Base-by-base conservation (phyloP, 2,797 vertebrate genomes). In the Distichodus sexfasciatus region DNA sequence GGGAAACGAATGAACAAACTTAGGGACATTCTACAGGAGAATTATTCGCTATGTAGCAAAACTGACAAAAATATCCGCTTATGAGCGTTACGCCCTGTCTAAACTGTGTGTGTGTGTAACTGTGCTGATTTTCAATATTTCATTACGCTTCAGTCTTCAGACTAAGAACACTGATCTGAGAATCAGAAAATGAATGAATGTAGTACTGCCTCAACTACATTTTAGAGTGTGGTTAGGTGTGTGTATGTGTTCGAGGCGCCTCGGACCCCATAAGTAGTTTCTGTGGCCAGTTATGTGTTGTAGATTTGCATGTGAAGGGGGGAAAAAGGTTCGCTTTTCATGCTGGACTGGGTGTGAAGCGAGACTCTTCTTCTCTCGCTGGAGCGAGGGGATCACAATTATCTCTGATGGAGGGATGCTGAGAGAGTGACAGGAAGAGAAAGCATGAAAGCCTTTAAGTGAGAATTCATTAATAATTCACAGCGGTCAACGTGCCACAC, bases 301-400 rank as follows among this genome's bases (percentile, higher is more conserved):
- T 58, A 73, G 47, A 87, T 90, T 90, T 88, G 82, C 87, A 88
- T 86, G 85, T 88, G 82, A 86, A 87, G 84, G 80, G 84, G 80
- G 76, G 74, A 79, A 85, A 76, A 78, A 28, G 78, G 71, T 82
- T 63, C 10, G 77, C 86, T 71, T 85, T 84, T 83, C 62, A 55
- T 55, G 38, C 72, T 67, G 65, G 41, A 61, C 71, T 71, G 71
- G 54, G 64, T 76, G 80, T 84, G 81, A 87, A 87, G 76, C 31
- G 61, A 84, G 82, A 58, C 54, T 36, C 46, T 7, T 9, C 59
- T 78, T 62, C 66, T 65, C 67, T 35, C 53, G 58, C 58, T 61
- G 43, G 63, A 73, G 62, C 38, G 69, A 10, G 70, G 66, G 60
- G 65, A 71, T 66, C 17, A 55, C 59, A 61, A n/a, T 53, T 55